Conservation (phyloP, 2,888 invertebrate species). For the Rhagonycha fulva region DNA sequence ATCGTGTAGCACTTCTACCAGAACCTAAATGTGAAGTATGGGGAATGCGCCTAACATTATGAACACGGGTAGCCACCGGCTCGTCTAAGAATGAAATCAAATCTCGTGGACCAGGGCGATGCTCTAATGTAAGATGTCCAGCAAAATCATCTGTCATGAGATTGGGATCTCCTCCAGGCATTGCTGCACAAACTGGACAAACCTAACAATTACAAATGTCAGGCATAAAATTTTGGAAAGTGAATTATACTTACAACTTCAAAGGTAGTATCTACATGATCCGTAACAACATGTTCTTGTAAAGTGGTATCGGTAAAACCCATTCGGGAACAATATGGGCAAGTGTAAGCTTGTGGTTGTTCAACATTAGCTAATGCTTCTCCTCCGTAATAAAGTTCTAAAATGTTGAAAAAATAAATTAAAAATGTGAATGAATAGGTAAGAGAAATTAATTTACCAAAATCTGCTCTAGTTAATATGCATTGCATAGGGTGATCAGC, state of each 20-base stretch:
- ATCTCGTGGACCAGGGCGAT: conserved; percentile 80
- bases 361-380: conserved; percentile 88
- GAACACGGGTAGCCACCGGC: conserved; percentile 70
- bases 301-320: conserved; percentile 92
- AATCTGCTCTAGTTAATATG: conserved; percentile 94
- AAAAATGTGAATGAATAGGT: background rate
- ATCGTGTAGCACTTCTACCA: conserved; percentile 47
- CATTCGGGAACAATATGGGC: conserved; percentile 96
- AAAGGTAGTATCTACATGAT: conserved; percentile 88
- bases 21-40: conserved; percentile 53
- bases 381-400: conserved; percentile 94
- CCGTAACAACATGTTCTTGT: conserved; percentile 87
- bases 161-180: conserved; percentile 96
- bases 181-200: conserved; percentile 95
- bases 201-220: conserved; percentile 62
- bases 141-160: conserved; percentile 97
- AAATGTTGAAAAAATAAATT: background rate
- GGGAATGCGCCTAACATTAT: conserved; percentile 54
- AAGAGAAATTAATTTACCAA: conserved; percentile 66
- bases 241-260: conserved; percentile 72
- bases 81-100: conserved; percentile 93
- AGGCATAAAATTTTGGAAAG: background rate
- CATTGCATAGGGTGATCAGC: conserved; percentile 99
- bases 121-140: conserved; percentile 93
- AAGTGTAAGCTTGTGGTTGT: conserved; percentile 95